Conservation (phyloP, 2,797 vertebrate genomes). For the Gymnothorax javanicus region DNA sequence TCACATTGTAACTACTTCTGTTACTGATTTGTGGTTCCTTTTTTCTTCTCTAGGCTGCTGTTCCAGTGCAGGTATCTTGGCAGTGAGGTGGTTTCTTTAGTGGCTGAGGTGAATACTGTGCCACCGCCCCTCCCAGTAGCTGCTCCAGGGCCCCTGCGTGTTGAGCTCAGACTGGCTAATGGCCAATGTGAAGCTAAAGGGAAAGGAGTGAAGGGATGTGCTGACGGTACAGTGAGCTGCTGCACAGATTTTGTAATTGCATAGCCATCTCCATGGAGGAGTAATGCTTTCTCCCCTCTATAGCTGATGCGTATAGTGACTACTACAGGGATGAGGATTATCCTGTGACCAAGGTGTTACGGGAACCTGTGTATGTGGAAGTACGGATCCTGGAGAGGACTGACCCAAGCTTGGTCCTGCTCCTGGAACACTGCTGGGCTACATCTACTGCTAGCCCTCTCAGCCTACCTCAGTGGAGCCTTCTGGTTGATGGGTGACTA, state of each 20-base stretch:
- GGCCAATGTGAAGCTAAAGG: conserved; percentile 66
- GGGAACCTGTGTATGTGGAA: conserved; percentile 63
- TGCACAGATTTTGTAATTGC: neutral
- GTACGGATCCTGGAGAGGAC: conserved; percentile 59
- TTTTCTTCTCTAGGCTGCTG: conserved; percentile 59
- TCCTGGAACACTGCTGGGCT: conserved; percentile 65
- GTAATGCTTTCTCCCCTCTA: neutral
- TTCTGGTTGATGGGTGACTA: conserved; percentile 61
- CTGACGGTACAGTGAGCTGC: conserved; percentile 52
- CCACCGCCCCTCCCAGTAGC: conserved; percentile 60
- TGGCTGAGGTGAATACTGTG: conserved; percentile 62
- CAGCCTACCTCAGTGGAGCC: conserved; percentile 62
- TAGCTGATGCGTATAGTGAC: conserved; percentile 51
- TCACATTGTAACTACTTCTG: accelerated
- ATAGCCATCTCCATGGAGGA: neutral
- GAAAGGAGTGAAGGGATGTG: conserved; percentile 69
- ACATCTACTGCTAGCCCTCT: conserved; percentile 51
- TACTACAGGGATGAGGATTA: conserved; percentile 58
- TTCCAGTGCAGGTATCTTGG: conserved; percentile 72
- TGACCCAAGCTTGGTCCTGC: conserved; percentile 61
- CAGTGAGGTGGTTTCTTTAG: conserved; percentile 57
- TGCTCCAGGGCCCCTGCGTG: conserved; percentile 58
- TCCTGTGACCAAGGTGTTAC: conserved; percentile 60
- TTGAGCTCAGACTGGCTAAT: conserved; percentile 69
- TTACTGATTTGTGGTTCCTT: neutral